phyloP scores from a whole-genome alignment of 2,888 invertebrate species.

The Stenchaetothrips biformis region DNA sequence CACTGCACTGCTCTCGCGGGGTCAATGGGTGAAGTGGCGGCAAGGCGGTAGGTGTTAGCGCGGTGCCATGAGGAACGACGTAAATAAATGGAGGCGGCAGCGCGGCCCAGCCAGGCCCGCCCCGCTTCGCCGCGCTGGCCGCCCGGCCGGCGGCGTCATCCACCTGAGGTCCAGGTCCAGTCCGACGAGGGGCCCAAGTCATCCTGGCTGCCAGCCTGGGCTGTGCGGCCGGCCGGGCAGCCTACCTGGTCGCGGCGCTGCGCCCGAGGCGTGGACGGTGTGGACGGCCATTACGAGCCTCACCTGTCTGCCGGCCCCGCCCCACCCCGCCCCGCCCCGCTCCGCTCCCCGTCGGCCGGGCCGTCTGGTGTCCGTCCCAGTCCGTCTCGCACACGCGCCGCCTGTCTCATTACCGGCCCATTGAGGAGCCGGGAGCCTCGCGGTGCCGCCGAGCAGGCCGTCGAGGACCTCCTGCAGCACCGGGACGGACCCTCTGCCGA shows the following conservation, averaged over 20 bases:
- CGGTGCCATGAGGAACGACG: background rate
- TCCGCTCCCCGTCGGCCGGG: background rate
- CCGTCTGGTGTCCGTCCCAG: background rate
- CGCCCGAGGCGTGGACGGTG: too few species aligned
- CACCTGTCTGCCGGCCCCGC: background rate
- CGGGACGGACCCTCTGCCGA: too few species aligned
- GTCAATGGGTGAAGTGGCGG: too few species aligned
- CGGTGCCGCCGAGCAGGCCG: background rate
- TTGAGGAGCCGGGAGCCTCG: background rate
- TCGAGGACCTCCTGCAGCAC: background rate
- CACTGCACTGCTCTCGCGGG: too few species aligned
- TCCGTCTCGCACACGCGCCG: slow-evolving; percentile 17
- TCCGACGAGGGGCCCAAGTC: background rate
- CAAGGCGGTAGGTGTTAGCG: background rate
- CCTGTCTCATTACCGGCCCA: slow-evolving; percentile 17
- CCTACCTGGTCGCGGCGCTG: too few species aligned
- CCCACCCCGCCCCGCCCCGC: background rate
- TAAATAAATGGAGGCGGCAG: background rate
- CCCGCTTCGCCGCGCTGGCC: background rate
- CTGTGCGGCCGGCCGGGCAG: background rate
- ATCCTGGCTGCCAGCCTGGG: background rate
- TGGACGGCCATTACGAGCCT: background rate
- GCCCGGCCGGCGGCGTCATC: background rate
- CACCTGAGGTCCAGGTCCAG: background rate
- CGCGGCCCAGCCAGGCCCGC: background rate